Conservation (phyloP, 1,140 invertebrate genomes). For the Solenopsis invicta region DNA sequence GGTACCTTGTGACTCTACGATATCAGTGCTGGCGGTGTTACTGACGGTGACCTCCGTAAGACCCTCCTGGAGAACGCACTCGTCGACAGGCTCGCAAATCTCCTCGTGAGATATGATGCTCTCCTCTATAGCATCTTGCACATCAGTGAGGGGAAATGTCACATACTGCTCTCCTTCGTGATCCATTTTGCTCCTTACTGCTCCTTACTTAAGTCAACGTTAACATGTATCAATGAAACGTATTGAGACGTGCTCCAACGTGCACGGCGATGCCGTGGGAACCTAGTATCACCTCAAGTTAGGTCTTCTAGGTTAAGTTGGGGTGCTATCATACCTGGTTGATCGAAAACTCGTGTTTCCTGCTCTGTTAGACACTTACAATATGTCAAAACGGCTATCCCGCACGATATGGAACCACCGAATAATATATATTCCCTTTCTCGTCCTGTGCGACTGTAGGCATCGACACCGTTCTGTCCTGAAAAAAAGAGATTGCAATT, state of each 20-base stretch:
- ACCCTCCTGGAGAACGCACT: constrained; percentile 76
- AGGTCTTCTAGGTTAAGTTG: constrained; percentile 75
- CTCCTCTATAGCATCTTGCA: constrained; percentile 79
- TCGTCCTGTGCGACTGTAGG: neutral
- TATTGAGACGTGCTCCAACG: neutral
- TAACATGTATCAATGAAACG: neutral
- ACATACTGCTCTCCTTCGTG: constrained; percentile 83
- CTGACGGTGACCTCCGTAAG: constrained; percentile 72
- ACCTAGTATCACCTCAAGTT: constrained; percentile 78
- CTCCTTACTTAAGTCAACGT: constrained; percentile 5
- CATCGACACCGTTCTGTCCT: neutral
- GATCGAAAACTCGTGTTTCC: neutral
- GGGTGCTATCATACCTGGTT: constrained; percentile 58
- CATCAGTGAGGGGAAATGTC: constrained; percentile 78
- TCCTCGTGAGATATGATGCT: constrained; percentile 83
- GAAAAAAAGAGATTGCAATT: constrained; percentile 33
- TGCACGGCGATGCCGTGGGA: neutral
- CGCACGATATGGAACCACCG: neutral
- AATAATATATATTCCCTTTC: constrained; percentile 23
- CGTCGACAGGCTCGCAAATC: constrained; percentile 80
- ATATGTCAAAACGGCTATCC: neutral
- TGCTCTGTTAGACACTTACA: neutral
- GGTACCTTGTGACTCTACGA: constrained; percentile 71
- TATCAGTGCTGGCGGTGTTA: constrained; percentile 63
- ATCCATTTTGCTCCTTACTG: constrained; percentile 79